Percentiles rank a stretch among this genome's conserved stretches.
Evolutionary conservation across 2,113 vertebrate genomes (phyloP).

Genomic region (Poeciliopsis occidentalis): DNA sequence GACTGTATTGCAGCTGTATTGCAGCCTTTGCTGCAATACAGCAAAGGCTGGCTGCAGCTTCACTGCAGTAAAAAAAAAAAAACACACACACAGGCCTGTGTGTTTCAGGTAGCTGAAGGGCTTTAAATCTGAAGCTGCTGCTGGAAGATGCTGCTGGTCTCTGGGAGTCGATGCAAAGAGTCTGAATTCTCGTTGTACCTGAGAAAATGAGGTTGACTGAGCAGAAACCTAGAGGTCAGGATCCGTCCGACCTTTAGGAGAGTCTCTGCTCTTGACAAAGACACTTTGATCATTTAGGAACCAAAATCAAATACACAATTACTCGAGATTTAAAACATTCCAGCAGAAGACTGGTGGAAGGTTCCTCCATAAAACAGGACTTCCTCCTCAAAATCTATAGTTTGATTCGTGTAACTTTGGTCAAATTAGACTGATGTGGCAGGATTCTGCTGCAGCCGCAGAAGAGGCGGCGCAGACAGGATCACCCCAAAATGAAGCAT

Average conservation of each 20-base stretch:
- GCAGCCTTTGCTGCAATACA: conserved; percentile 59
- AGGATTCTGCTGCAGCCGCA: too few species aligned
- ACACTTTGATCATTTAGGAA: not conserved
- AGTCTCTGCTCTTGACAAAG: not conserved
- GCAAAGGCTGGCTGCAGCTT: conserved; percentile 55
- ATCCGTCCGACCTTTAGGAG: not conserved
- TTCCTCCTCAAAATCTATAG: too few species aligned
- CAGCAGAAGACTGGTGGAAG: not conserved
- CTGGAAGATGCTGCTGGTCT: not conserved
- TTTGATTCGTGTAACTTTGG: too few species aligned
- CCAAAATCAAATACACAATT: not conserved
- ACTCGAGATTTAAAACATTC: not conserved
- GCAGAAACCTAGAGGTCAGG: not conserved
- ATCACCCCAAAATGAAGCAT: too few species aligned
- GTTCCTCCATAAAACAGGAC: too few species aligned
- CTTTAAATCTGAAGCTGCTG: not conserved
- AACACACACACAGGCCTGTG: conserved; percentile 1
- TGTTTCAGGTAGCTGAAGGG: not conserved
- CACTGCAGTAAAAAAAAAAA: conserved; percentile 58
- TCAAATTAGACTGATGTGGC: too few species aligned
- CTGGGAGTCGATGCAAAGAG: not conserved
- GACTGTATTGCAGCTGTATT: too few species aligned
- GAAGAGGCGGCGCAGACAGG: too few species aligned
- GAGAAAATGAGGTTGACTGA: not conserved
- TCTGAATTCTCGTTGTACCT: not conserved